Base-by-base conservation (phyloP, 2,888 invertebrate species). In the Caenorhabditis zanzibari region DNA sequence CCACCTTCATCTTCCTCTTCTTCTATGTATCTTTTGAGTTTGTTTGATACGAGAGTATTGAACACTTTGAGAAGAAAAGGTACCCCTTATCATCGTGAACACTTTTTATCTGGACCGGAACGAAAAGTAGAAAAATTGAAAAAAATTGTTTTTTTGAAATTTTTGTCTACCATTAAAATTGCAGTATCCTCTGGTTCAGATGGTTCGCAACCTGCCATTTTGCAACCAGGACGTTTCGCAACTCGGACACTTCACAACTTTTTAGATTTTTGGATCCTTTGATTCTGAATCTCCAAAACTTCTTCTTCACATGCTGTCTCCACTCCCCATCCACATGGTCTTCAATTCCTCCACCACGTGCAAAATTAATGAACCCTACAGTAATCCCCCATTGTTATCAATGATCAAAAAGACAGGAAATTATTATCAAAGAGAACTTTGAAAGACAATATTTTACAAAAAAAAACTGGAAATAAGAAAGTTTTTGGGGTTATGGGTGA, bases 321-420 rank as follows among this genome's bases (percentile, higher is more conserved):
- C 32, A 1, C 6, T 49, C 47, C 32, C 32, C 4, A 32, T 32
- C 32, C 32, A 32, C 32, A 32, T 32, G 32, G 32, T 32, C 32
- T 32, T 32, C 32, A 4, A 32, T 32, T 32, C 32, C 32, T 32
- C 7, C 32, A 32, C 32, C 44, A 44, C 44, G 44, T 44, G 44
- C 14, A 16, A 44, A 44, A 2, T 7, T 14, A 16, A 16, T 14
- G 32, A 32, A 32, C 16, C 16, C 44, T 44, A 44, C 44, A 44
- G 44, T 44, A 44, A 44, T 44, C 44, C 44, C 14, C 44, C 44
- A 2, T 44, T 44, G 44, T 44, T 47, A 47, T 47, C 47, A 47
- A 47, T 69, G 56, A 69, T 32, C 54, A 69, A 69, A 35, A 56
- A 41, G 44, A 38, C 26, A 64, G 64, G 47, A 47, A 47, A 47